These are phyloP conservation scores for Neogale vison DNA, from an alignment of 2,113 vertebrate species.

Conservation along the genomic window DNA sequence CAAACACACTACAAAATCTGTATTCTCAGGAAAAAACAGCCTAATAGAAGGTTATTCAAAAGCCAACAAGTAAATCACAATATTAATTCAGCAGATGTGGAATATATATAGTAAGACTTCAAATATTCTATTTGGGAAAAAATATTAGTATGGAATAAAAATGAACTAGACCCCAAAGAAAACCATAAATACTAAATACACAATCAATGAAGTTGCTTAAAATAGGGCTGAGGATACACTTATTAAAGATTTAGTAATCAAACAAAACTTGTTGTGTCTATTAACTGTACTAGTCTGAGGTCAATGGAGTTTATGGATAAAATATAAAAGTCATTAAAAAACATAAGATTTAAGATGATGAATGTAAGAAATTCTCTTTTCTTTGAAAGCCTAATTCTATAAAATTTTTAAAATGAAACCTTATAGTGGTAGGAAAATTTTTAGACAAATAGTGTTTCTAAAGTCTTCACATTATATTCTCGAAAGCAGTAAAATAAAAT, in stretches of 20 bases:
- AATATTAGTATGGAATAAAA: background rate
- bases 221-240: background rate
- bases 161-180: background rate
- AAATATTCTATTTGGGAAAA: background rate
- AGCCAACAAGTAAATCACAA: background rate
- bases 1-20: background rate
- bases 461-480: background rate
- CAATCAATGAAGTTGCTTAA: background rate
- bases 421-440: background rate
- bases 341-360: background rate
- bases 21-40: background rate
- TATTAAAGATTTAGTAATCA: background rate
- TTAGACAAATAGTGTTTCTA: background rate
- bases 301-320: background rate
- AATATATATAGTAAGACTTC: background rate
- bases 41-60: background rate
- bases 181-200: background rate
- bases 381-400: background rate
- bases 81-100: background rate
- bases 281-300: background rate
- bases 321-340: constrained; percentile 13
- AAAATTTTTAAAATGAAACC: background rate
- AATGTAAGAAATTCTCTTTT: background rate
- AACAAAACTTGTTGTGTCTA: background rate
- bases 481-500: background rate